Conservation (phyloP, 2,888 invertebrate genomes). For the Limnephilus auricula region DNA sequence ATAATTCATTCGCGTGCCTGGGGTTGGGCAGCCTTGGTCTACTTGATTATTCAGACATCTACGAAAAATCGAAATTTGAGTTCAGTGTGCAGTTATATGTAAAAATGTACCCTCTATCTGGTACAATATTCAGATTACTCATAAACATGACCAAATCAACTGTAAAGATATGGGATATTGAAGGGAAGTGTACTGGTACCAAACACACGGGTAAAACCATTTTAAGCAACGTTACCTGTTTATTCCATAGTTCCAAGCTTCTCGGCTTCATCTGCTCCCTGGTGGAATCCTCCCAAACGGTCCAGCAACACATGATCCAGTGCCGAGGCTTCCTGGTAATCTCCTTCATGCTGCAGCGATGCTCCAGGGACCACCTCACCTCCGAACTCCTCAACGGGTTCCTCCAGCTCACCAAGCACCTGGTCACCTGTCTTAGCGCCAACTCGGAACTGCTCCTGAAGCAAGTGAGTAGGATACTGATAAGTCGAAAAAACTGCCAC, state of each 20-base stretch:
- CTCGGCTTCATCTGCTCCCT: constrained; percentile 98
- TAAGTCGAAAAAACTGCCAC: not conserved
- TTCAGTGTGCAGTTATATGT: too few species aligned
- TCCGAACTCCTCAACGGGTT: constrained; percentile 95
- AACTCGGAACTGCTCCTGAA: constrained; percentile 94
- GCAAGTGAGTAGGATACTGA: constrained; percentile 82
- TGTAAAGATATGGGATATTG: too few species aligned
- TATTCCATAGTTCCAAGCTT: constrained; percentile 87
- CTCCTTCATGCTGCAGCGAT: constrained; percentile 96
- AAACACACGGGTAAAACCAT: too few species aligned
- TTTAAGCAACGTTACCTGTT: too few species aligned
- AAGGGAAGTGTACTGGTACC: too few species aligned
- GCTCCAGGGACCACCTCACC: constrained; percentile 94
- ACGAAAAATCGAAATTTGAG: too few species aligned
- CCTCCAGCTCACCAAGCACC: constrained; percentile 93
- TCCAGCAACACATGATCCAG: constrained; percentile 99
- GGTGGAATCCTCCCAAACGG: constrained; percentile 97
- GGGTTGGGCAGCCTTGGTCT: too few species aligned
- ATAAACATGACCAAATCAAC: too few species aligned
- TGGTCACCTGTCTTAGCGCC: constrained; percentile 94
- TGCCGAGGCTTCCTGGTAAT: constrained; percentile 99
- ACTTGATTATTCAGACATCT: too few species aligned
- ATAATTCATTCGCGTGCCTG: too few species aligned
- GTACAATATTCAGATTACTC: too few species aligned
- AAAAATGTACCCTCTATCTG: too few species aligned